A percentile compares a stretch with the other conserved stretches of the same genome.
Evolutionary conservation across 2,888 invertebrate species (phyloP).

Genomic region (Leistus spinibarbis): DNA sequence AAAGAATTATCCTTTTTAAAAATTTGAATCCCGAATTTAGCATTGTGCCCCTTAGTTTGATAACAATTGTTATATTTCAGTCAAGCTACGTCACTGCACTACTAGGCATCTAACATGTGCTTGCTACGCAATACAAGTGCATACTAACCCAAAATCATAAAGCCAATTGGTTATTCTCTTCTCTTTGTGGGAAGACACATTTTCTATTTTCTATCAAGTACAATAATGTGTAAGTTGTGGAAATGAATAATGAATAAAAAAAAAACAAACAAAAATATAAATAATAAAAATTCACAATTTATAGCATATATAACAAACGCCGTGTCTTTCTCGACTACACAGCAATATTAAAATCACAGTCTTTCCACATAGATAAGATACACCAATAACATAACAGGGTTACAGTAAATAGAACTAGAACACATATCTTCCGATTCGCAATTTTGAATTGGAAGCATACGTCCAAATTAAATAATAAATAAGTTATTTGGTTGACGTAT

Average conservation of each 20-base stretch:
- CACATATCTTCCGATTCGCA: not conserved
- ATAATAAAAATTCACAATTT: slow-evolving; percentile 41
- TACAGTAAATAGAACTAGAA: slow-evolving; percentile 36
- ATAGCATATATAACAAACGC: slow-evolving; percentile 52
- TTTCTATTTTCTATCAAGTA: slow-evolving; percentile 69
- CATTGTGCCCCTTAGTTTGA: slow-evolving; percentile 54
- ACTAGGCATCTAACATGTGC: slow-evolving; percentile 23
- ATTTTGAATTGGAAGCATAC: not conserved
- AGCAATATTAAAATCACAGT: slow-evolving; percentile 65
- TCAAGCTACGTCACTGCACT: slow-evolving; percentile 34
- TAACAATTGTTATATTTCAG: slow-evolving; percentile 51
- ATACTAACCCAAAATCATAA: slow-evolving; percentile 67
- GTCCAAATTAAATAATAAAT: too few relatives aligned
- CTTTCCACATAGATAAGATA: slow-evolving; percentile 81
- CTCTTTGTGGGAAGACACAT: slow-evolving; percentile 81
- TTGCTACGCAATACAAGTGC: slow-evolving; percentile 52
- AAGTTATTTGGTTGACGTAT: too few relatives aligned
- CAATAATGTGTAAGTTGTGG: slow-evolving; percentile 43
- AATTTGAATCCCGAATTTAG: slow-evolving; percentile 11
- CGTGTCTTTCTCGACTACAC: slow-evolving; percentile 56
- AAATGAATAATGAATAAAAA: slow-evolving; percentile 49
- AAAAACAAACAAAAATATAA: slow-evolving; percentile 30
- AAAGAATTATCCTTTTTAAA: slow-evolving; percentile 38
- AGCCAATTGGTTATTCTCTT: slow-evolving; percentile 57
- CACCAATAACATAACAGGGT: slow-evolving; percentile 53